Evolutionary conservation across 2,888 invertebrate genomes (phyloP), one percentile per base, ranked within the genome.

Genomic region (Oxyscelio sp.): DNA sequence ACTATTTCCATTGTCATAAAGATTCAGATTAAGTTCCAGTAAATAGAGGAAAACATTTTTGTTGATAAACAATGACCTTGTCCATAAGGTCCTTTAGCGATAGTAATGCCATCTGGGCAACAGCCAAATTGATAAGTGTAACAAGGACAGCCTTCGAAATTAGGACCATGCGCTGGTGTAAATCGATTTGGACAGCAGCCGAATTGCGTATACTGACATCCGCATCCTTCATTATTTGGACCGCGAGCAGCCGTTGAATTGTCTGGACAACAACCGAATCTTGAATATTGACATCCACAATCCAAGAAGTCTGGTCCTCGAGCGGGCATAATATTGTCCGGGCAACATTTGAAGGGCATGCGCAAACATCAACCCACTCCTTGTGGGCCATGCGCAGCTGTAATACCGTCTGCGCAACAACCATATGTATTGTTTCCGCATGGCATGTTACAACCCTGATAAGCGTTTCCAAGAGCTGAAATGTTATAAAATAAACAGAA

Each of bases 71-170:
- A n/a, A n/a, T n/a, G n/a, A n/a, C n/a, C n/a, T n/a, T n/a, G n/a
- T n/a, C n/a, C n/a, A n/a, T n/a, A n/a, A n/a, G n/a, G n/a, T n/a
- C n/a, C n/a, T n/a, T n/a, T n/a, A n/a, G n/a, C n/a, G n/a, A n/a
- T n/a, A n/a, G n/a, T n/a, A n/a, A n/a, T n/a, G n/a, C 98, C 98
- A 94, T 98, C 98, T 0, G 97, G 96, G 90, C 99, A 99, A 91
- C 99, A 99, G 1, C 98, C 98, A 92, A 98, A 98, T 92, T 98
- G 97, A 95, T 96, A 97, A 0, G 98, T 97, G 91, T 97, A 96
- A 91, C 98, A 98, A 0, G 96, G 95, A 91, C 99, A 99, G 11
- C 98, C 99, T 89, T 97, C 96, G 90, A 95, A 96, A 86, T 97
- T 96, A 0, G 97, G 96, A 9, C 98, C 99, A 31, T 94, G 93